phyloP scores from a whole-genome alignment of 2,797 vertebrate genomes.

The Ataeniobius toweri region DNA sequence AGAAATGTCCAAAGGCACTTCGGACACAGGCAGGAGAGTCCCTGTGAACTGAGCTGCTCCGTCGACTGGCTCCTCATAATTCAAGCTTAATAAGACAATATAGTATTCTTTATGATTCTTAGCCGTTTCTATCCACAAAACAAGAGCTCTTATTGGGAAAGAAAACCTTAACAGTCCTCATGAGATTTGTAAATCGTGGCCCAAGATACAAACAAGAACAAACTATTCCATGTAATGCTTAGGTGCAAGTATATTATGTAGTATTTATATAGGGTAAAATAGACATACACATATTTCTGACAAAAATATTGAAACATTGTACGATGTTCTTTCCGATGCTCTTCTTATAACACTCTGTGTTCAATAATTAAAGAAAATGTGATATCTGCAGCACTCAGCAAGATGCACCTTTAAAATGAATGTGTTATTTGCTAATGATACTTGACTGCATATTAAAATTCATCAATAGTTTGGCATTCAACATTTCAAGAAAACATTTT shows the following conservation, averaged over 20 bases:
- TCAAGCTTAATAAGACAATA: slow-evolving; percentile 62
- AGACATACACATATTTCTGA: slow-evolving; percentile 13
- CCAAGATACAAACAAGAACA: slow-evolving; percentile 10
- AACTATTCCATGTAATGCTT: slow-evolving; percentile 7
- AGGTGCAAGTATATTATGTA: slow-evolving; percentile 7
- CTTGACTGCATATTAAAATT: slow-evolving; percentile 2
- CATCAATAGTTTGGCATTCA: slow-evolving; percentile 9
- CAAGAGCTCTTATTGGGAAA: slow-evolving; percentile 16
- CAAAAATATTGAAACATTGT: neutral
- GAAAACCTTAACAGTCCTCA: slow-evolving; percentile 26
- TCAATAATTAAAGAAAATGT: slow-evolving; percentile 13
- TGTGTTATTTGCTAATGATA: neutral
- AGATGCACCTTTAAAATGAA: slow-evolving; percentile 5
- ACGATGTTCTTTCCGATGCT: neutral
- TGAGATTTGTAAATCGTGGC: slow-evolving; percentile 9
- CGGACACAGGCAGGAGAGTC: slow-evolving; percentile 54
- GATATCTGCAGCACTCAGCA: neutral
- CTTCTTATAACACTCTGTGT: neutral
- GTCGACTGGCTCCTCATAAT: slow-evolving; percentile 43
- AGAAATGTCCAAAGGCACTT: slow-evolving; percentile 70
- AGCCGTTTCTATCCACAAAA: slow-evolving; percentile 24
- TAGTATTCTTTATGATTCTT: slow-evolving; percentile 37
- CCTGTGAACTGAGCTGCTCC: slow-evolving; percentile 42
- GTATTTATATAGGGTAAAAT: slow-evolving; percentile 12
- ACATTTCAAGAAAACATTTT: neutral